Evolutionary conservation across 2,113 vertebrate species (phyloP).

Genomic region (Ascaphus truei): DNA sequence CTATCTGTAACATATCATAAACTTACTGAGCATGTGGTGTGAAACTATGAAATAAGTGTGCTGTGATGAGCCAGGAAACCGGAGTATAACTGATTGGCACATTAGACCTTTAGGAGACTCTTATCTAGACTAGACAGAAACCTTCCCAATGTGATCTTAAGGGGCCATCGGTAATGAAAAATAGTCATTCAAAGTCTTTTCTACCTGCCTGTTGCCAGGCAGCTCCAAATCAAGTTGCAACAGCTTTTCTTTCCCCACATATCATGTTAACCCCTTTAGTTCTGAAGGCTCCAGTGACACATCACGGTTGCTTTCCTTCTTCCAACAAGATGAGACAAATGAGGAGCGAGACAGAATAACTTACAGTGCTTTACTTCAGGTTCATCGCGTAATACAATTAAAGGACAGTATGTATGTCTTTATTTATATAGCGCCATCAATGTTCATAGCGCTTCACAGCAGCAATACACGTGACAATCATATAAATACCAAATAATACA

Average conservation of each 20-base stretch:
- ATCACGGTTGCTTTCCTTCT: not conserved
- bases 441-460: no score
- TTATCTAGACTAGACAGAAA: slow-evolving; percentile 55
- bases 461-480: no score
- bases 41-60: slow-evolving; percentile 53
- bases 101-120: slow-evolving; percentile 56
- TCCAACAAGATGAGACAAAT: not conserved
- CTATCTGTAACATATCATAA: not conserved
- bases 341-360: not conserved
- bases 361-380: not conserved
- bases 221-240: slow-evolving; percentile 48
- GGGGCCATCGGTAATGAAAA: slow-evolving; percentile 54
- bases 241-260: slow-evolving; percentile 46
- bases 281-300: not conserved
- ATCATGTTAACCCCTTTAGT: slow-evolving; percentile 38
- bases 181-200: slow-evolving; percentile 50
- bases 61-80: slow-evolving; percentile 50
- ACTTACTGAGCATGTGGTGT: slow-evolving; percentile 48
- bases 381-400: no score
- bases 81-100: slow-evolving; percentile 57
- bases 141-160: slow-evolving; percentile 49
- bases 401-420: no score
- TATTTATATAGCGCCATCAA: no score
- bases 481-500: no score
- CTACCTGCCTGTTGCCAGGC: slow-evolving; percentile 50